phyloP scores from a whole-genome alignment of 2,888 invertebrate genomes.

The Muscina levida region DNA sequence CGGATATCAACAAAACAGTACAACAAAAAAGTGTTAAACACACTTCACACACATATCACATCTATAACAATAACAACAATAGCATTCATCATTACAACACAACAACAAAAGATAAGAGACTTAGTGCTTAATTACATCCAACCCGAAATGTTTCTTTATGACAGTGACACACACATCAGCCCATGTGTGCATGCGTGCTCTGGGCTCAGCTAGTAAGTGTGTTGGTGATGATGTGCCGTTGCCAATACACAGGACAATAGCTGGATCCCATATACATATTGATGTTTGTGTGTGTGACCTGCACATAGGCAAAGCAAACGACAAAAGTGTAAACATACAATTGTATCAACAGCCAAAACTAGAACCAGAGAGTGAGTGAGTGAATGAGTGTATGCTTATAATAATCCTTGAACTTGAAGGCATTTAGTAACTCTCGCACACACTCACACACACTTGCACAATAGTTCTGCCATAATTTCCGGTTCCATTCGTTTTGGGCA shows the following conservation, averaged over 20 bases:
- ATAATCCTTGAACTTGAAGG: conserved; percentile 64
- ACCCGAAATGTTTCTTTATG: background rate
- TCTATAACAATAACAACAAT: conserved; percentile 27
- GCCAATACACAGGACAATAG: background rate
- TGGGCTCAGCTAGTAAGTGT: background rate
- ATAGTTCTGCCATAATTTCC: conserved; percentile 46
- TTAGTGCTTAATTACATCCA: background rate
- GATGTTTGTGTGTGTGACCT: background rate
- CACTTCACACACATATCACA: conserved; percentile 5
- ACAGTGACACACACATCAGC: background rate
- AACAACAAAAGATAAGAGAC: conserved; percentile 1
- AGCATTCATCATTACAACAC: conserved; percentile 18
- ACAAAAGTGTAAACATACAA: background rate
- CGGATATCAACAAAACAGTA: background rate
- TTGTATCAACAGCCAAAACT: background rate
- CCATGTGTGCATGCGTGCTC: background rate
- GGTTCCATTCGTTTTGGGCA: background rate
- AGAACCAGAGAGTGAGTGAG: conserved; percentile 8
- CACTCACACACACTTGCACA: background rate
- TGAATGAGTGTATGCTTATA: conserved; percentile 29
- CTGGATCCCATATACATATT: background rate
- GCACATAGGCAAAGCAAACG: background rate
- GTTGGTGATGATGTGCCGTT: conserved; percentile 13
- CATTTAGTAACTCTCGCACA: conserved; percentile 41
- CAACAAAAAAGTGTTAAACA: background rate